Base-by-base conservation (phyloP, 92 coral and sea anemone species). In the Porites evermanni region DNA sequence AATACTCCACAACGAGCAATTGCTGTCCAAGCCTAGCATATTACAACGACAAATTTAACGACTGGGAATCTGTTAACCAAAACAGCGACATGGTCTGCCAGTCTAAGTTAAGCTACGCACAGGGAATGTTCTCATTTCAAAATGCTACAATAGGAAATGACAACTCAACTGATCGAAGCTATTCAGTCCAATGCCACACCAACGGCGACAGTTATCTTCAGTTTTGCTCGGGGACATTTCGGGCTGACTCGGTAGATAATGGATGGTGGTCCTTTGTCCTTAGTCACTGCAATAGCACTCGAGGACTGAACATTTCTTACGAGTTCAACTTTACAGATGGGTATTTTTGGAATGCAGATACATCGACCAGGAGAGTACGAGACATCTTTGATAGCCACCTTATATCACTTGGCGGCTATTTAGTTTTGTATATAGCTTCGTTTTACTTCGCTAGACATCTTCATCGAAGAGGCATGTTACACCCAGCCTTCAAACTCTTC, bases 201-300 rank as follows among this genome's bases (percentile, higher is more conserved):
- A 72, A 66, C 72, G 77, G 72, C 51, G 79, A 71, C 60, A 74
- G 73, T 8, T 44, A 70, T 47, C 84, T 81, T 54, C 95, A 87
- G 29, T 88, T 85, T 38, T 94, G 98, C 82, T 83, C 89, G 13
- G 95, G 98, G 8, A 56, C 67, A 71, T 67, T 92, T 60, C 88
- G 77, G 20, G 87, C 90, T 38, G 58, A 67, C 17, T 72, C 94
- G 70, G 69, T 81, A 17, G 50, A 64, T 0, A 71, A 82, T 29
- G 92, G 83, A 13, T 90, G 94, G 98, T 94, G 94, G 98, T 90
- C 86, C 61, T 72, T 94, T 52, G 95, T 82, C 8, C 50, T 94
- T 1, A 94, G 95, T 64, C 88, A 92, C 47, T 94, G 98, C 67
- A 72, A 70, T 32, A 86, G 92, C 5, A 70, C 91, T 10, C 70